Percentiles rank a stretch among this genome's conserved stretches.
phyloP scores from a whole-genome alignment of 2,797 vertebrate species.

The Semaprochilodus insignis region DNA sequence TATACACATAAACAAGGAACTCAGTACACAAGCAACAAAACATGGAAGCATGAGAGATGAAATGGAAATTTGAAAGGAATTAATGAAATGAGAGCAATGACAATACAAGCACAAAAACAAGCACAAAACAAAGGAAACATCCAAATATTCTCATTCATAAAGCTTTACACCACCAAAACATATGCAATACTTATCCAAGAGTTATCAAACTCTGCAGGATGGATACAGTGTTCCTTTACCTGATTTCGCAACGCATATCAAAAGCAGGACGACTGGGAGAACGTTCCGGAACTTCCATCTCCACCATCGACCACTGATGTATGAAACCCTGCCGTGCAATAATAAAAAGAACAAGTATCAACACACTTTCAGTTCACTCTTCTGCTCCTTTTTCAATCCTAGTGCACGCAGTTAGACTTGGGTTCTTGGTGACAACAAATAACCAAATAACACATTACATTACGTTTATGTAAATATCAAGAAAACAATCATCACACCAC shows the following conservation, averaged over 20 bases:
- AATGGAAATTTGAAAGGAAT: constrained; percentile 6
- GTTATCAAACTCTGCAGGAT: not conserved
- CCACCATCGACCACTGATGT: constrained; percentile 77
- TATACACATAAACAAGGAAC: not conserved
- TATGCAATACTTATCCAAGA: not conserved
- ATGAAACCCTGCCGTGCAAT: constrained; percentile 77
- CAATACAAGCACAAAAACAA: constrained; percentile 18
- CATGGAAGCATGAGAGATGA: constrained; percentile 25
- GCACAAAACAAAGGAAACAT: not conserved
- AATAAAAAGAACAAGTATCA: not conserved
- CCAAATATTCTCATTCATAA: not conserved
- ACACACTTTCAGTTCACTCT: constrained; percentile 14
- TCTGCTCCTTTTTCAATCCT: not conserved
- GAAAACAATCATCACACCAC: not conserved
- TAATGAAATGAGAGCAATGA: constrained; percentile 40
- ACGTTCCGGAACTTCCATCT: constrained; percentile 80
- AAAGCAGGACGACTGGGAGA: constrained; percentile 67
- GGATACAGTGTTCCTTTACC: constrained; percentile 71
- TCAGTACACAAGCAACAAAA: constrained; percentile 8
- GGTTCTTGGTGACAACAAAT: not conserved
- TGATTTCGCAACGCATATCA: constrained; percentile 68
- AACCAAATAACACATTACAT: not conserved
- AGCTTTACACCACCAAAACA: not conserved
- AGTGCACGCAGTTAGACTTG: constrained; percentile 8
- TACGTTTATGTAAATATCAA: constrained; percentile 1